phyloP scores from a whole-genome alignment of 1,140 invertebrate species.

The Sminthurinus signatus region DNA sequence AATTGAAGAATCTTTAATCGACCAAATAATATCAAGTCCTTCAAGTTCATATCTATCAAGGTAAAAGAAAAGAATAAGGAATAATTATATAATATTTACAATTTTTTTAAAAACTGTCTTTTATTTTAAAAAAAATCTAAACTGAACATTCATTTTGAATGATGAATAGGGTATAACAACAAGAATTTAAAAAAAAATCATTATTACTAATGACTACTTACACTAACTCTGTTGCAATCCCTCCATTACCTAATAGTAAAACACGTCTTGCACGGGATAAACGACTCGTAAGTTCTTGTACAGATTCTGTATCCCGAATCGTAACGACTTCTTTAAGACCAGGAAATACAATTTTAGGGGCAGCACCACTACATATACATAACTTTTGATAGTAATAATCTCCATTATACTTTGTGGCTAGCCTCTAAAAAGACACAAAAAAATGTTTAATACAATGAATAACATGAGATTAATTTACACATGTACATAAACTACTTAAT shows the following conservation, averaged over 20 bases:
- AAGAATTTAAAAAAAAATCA: too few relatives aligned
- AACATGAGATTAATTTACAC: too few relatives aligned
- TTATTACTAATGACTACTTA: constrained; percentile 45
- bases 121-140: too few relatives aligned
- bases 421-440: constrained; percentile 10
- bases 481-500: too few relatives aligned
- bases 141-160: too few relatives aligned
- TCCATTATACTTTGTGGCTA: background rate
- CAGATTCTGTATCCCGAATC: constrained; percentile 93
- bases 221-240: constrained; percentile 93
- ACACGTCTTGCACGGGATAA: constrained; percentile 62
- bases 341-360: constrained; percentile 64
- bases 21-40: constrained; percentile 82
- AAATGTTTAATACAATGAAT: too few relatives aligned
- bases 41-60: constrained; percentile 63
- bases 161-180: too few relatives aligned
- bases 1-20: constrained; percentile 87
- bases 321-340: constrained; percentile 55
- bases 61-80: too few relatives aligned
- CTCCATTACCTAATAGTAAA: constrained; percentile 89
- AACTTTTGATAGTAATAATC: constrained; percentile 63
- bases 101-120: too few relatives aligned
- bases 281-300: constrained; percentile 66
- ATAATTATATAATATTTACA: too few relatives aligned
- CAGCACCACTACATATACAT: constrained; percentile 84